Percentiles rank a stretch among this genome's conserved stretches.
phyloP scores from a whole-genome alignment of 1,140 invertebrate species.

The Harpegnathos saltator region DNA sequence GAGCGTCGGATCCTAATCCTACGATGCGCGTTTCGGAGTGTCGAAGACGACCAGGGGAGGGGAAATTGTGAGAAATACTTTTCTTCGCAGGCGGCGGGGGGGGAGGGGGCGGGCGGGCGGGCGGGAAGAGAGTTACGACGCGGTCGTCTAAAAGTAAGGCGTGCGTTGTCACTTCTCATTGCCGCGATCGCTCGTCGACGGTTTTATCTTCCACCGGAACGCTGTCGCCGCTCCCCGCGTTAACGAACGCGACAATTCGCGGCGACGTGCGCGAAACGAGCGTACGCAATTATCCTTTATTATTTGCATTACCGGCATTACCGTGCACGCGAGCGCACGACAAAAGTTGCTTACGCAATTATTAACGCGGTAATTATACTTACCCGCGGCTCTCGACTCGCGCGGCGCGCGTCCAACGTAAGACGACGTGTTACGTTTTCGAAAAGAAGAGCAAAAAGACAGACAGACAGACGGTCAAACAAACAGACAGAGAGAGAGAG shows the following conservation, averaged over 20 bases:
- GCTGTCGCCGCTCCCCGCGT: not conserved
- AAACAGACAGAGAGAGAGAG: too few species aligned
- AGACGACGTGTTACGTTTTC: not conserved
- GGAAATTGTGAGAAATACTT: too few species aligned
- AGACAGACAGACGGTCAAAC: too few species aligned
- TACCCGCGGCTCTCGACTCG: not conserved
- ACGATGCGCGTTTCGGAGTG: too few species aligned
- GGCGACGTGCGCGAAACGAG: not conserved
- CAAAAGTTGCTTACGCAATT: slow-evolving; percentile 36
- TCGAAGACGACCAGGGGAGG: too few species aligned
- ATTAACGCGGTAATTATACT: slow-evolving; percentile 40
- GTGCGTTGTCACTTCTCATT: not conserved
- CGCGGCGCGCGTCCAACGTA: not conserved
- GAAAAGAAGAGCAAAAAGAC: too few species aligned
- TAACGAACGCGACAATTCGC: slow-evolving; percentile 4
- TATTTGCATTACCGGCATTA: slow-evolving; percentile 33
- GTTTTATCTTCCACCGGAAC: slow-evolving; percentile 8
- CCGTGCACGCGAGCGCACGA: not conserved
- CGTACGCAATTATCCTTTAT: too few species aligned
- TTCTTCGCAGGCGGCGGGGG: too few species aligned
- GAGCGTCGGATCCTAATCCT: too few species aligned
- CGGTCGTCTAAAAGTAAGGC: too few species aligned
- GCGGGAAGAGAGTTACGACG: too few species aligned
- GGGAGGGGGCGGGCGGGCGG: too few species aligned
- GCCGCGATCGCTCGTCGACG: not conserved